Evolutionary conservation across 1,140 invertebrate genomes (phyloP), one percentile per base, ranked within the genome.

Genomic region (Mylabris phalerata): DNA sequence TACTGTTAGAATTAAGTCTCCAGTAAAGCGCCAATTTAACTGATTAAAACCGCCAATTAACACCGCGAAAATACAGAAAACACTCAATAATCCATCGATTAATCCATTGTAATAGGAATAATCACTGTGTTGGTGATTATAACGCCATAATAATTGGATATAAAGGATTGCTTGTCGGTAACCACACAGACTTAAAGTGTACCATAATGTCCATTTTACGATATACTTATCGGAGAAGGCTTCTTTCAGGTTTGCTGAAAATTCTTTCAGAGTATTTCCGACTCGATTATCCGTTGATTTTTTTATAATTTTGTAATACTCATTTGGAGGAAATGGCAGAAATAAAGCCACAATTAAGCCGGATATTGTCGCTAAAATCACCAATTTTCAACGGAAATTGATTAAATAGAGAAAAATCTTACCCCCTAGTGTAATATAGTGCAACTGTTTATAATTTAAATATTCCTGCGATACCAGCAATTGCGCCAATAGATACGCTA

Each of bases 221-320:
- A 54, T 45, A 45, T 54, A 54, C 45, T 54, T 54, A 38, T 54
- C 46, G 3, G 51, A 45, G 19, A 42, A 54, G 2, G 51, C 39
- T 2, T 10, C n/a, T 26, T 25, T 46, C 6, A 54, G 9, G 39
- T 54, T 54, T n/a, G 41, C 26, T 9, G 27, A 39, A 45, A 54
- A 32, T 32, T 32, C 32, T 32, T 7, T 32, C 6, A 27, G 46
- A 46, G 10, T 24, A 2, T 24, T 25, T 25, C 7, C 46, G 1
- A 38, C n/a, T 32, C 7, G 10, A 13, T 9, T 46, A n/a, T 32
- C 7, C 39, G 19, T 42, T 38, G 32, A 5, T 32, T 32, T 32
- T 7, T 7, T 32, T 26, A 27, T 10, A 3, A 27, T 7, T 27
- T 43, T 45, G 32, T 54, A 26, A 4, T 6, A 43, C 6, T n/a